A percentile compares a stretch with the other conserved stretches of the same genome.
phyloP scores from a whole-genome alignment of 2,888 invertebrate species.

The Hirtodrosophila duncani region DNA sequence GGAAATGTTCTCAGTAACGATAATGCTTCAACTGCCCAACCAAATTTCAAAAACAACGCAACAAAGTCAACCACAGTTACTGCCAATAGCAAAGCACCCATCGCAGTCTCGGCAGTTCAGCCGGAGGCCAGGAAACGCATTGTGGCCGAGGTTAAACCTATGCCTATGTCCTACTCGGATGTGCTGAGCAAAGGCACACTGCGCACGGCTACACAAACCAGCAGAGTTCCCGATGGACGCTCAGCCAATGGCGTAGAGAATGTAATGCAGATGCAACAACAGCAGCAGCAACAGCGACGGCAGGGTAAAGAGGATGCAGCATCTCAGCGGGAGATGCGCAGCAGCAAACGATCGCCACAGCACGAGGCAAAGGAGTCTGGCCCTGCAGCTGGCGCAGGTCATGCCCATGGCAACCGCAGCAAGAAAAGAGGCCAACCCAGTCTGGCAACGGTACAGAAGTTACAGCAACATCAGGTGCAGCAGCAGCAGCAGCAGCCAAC shows the following conservation, averaged over 20 bases:
- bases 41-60: too few relatives aligned
- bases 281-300: slow-evolving; percentile 32
- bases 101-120: slow-evolving; percentile 31
- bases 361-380: slow-evolving; percentile 77
- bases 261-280: slow-evolving; percentile 17
- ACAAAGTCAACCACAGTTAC: slow-evolving; percentile 25
- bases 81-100: slow-evolving; percentile 39
- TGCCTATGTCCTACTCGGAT: slow-evolving; percentile 92
- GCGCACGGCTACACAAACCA: slow-evolving; percentile 19
- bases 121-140: slow-evolving; percentile 80
- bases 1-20: slow-evolving; percentile 10
- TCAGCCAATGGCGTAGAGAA: slow-evolving; percentile 38
- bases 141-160: slow-evolving; percentile 91
- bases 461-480: slow-evolving; percentile 19
- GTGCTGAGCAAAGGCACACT: slow-evolving; percentile 83
- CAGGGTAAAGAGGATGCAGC: slow-evolving; percentile 44
- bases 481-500: slow-evolving; percentile 20
- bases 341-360: slow-evolving; percentile 76
- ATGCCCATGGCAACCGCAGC: slow-evolving; percentile 39
- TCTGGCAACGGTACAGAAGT: slow-evolving; percentile 12
- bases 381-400: slow-evolving; percentile 11
- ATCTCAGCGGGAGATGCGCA: slow-evolving; percentile 36
- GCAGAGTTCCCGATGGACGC: slow-evolving; percentile 22
- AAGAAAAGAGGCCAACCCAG: slow-evolving; percentile 45
- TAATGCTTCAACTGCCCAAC: too few relatives aligned